A percentile compares a stretch with the other conserved stretches of the same genome.
These are phyloP conservation scores for Procambarus clarkii DNA, from an alignment of 1,140 invertebrate species.

Conservation along the genomic window DNA sequence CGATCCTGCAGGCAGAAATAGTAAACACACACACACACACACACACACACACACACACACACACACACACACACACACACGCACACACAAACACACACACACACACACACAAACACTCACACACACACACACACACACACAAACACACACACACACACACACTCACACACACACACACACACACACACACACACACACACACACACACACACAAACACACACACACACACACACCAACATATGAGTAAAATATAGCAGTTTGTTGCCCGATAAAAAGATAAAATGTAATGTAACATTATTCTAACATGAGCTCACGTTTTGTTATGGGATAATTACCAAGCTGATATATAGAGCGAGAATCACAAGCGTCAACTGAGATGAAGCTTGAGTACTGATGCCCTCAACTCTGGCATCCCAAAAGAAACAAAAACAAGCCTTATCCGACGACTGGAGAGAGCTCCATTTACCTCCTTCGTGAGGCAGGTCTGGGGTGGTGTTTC, in stretches of 20 bases:
- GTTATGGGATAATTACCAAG: not conserved
- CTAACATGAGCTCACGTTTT: not conserved
- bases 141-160: too few species aligned
- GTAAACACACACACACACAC: too few species aligned
- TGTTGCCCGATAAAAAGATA: not conserved
- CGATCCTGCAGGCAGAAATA: too few species aligned
- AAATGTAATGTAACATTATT: not conserved
- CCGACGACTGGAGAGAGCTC: not conserved
- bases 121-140: too few species aligned
- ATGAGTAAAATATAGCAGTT: not conserved
- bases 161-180: too few species aligned
- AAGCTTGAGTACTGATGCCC: not conserved
- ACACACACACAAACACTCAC: too few species aligned
- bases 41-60: too few species aligned
- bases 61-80: too few species aligned
- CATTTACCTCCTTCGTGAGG: not conserved
- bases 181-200: too few species aligned
- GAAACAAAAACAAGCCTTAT: not conserved
- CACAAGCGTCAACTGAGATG: not conserved
- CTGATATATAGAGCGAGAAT: not conserved
- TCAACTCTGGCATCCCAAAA: not conserved
- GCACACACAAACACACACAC: too few species aligned
- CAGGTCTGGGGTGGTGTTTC: not conserved
- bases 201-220: not conserved
- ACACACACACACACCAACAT: not conserved